A percentile compares a stretch with the other conserved stretches of the same genome.
phyloP scores from a whole-genome alignment of 2,113 vertebrate species.

The Hyperopisus bebe region DNA sequence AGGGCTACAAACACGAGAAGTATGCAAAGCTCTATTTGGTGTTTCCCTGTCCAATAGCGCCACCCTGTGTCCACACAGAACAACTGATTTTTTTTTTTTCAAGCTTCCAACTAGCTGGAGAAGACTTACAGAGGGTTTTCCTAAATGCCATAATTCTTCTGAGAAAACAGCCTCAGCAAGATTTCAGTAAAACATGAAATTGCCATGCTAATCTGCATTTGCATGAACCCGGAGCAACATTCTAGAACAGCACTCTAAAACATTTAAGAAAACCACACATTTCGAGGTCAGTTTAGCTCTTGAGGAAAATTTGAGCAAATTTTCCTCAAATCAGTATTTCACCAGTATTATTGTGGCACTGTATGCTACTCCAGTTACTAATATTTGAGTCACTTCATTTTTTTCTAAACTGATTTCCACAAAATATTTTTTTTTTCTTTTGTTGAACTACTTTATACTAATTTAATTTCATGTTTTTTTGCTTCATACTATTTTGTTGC shows the following conservation, averaged over 20 bases:
- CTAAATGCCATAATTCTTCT: background rate
- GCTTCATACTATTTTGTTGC: background rate
- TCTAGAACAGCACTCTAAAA: background rate
- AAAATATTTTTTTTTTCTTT: background rate
- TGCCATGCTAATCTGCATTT: background rate
- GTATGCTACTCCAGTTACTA: background rate
- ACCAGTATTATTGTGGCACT: background rate
- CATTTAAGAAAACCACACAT: background rate
- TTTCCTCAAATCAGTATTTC: background rate
- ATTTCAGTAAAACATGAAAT: background rate
- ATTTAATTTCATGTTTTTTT: background rate
- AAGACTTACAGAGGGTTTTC: background rate
- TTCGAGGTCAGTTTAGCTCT: background rate
- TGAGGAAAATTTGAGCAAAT: background rate
- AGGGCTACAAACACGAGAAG: slow-evolving; percentile 74
- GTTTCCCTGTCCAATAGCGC: background rate
- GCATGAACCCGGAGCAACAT: background rate
- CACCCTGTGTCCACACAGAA: slow-evolving; percentile 1
- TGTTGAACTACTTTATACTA: background rate
- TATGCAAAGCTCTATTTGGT: slow-evolving; percentile 45
- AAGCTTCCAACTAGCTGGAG: background rate
- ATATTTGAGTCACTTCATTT: background rate
- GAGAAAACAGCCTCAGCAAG: background rate
- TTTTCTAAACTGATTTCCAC: background rate
- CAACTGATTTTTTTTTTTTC: background rate